phyloP scores from a whole-genome alignment of 2,113 vertebrate genomes.

The Eubucco bourcierii region DNA sequence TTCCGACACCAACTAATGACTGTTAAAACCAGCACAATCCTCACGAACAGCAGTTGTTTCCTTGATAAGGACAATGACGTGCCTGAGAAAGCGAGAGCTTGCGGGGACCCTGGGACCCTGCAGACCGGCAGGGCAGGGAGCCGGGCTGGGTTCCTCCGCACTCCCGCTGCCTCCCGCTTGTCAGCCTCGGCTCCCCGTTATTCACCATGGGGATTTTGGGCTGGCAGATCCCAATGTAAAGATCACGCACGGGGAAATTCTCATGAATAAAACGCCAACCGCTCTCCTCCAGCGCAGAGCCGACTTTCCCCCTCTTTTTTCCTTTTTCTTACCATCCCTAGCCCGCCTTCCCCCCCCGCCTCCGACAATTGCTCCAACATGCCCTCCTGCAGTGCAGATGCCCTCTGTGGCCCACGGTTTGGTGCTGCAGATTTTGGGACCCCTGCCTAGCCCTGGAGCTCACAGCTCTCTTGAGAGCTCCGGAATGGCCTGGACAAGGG shows the following conservation, averaged over 20 bases:
- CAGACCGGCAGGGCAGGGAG: fast-evolving
- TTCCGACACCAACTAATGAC: not conserved
- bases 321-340: too few species aligned
- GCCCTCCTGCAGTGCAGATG: not conserved
- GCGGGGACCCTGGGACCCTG: fast-evolving
- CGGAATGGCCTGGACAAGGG: not conserved
- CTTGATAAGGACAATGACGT: not conserved
- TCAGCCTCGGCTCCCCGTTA: not conserved
- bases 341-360: fast-evolving
- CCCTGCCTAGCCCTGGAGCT: fast-evolving
- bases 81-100: not conserved
- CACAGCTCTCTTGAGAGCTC: not conserved
- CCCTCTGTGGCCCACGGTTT: not conserved
- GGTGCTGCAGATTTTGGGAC: not conserved
- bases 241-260: conserved; percentile 21
- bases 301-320: not conserved
- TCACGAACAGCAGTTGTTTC: not conserved
- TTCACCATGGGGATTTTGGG: conserved; percentile 56
- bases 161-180: not conserved
- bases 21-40: not conserved
- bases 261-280: conserved; percentile 59
- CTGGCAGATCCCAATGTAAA: not conserved
- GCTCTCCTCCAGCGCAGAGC: conserved; percentile 2
- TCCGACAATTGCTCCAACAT: not conserved
- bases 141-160: not conserved